Percentiles rank a stretch among this genome's conserved stretches.
These are phyloP conservation scores for Thymallus thymallus DNA, from an alignment of 2,113 vertebrate genomes.

Conservation along the genomic window DNA sequence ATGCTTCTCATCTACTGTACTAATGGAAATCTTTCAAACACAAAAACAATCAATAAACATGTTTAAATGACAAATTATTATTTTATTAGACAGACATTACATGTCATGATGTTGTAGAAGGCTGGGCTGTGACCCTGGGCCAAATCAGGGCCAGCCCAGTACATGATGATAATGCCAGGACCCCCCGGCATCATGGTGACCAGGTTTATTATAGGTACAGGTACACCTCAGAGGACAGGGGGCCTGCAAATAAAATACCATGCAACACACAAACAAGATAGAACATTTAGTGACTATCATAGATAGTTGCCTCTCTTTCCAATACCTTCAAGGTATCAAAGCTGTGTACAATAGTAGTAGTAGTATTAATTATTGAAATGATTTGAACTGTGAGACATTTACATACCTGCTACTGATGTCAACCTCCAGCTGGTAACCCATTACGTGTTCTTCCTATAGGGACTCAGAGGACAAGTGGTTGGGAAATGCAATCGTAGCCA, in stretches of 20 bases:
- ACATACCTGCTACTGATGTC: slow-evolving; percentile 14
- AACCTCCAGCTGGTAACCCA: slow-evolving; percentile 14
- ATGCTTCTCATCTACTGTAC: not conserved
- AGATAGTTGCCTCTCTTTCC: too few relatives aligned
- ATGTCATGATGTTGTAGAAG: not conserved
- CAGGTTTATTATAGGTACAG: not conserved
- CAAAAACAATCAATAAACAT: not conserved
- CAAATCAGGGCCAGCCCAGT: not conserved
- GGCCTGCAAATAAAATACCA: not conserved
- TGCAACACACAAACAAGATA: not conserved
- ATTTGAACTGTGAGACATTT: not conserved
- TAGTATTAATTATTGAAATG: not conserved
- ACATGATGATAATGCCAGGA: not conserved
- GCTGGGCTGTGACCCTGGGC: not conserved
- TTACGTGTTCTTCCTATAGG: slow-evolving; percentile 11
- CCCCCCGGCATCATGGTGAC: not conserved
- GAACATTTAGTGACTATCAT: not conserved
- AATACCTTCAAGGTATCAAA: too few relatives aligned
- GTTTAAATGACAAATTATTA: not conserved
- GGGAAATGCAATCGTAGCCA: not conserved
- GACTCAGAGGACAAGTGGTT: not conserved
- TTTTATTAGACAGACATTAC: not conserved
- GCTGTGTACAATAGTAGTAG: too few relatives aligned
- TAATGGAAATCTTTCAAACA: not conserved
- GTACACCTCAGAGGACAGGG: slow-evolving; percentile 2